Conservation (phyloP, 2,113 vertebrate species). For the Gadus macrocephalus region DNA sequence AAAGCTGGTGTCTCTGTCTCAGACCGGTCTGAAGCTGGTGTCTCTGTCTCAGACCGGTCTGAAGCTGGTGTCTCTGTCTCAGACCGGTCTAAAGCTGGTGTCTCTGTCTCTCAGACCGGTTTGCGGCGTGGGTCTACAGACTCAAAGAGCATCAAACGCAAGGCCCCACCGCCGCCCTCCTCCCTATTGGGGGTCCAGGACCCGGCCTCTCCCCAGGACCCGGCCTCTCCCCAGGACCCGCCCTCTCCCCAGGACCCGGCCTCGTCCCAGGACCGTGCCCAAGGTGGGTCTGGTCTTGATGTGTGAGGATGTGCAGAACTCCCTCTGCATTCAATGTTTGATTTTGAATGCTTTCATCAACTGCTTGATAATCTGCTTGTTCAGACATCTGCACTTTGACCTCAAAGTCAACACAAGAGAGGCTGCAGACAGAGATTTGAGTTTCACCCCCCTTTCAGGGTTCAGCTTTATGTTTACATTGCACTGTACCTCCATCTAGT, state of each 20-base stretch:
- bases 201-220: slow-evolving; percentile 47
- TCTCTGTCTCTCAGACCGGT: slow-evolving; percentile 41
- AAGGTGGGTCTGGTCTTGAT: slow-evolving; percentile 51
- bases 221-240: slow-evolving; percentile 14
- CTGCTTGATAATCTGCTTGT: not conserved
- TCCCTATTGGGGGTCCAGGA: slow-evolving; percentile 52
- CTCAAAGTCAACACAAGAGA: slow-evolving; percentile 25
- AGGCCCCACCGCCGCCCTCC: slow-evolving; percentile 85
- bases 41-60: too few relatives aligned
- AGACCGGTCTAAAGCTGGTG: slow-evolving; percentile 10
- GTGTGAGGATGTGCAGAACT: too few relatives aligned
- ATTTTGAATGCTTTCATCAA: not conserved
- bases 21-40: too few relatives aligned
- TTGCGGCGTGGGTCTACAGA: slow-evolving; percentile 64
- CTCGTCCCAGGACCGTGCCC: slow-evolving; percentile 38
- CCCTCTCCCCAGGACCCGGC: slow-evolving; percentile 51
- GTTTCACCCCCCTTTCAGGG: not conserved
- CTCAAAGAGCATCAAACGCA: slow-evolving; percentile 88
- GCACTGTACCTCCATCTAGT: slow-evolving; percentile 59
- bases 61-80: too few relatives aligned
- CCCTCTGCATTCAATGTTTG: not conserved
- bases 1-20: too few relatives aligned
- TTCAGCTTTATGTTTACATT: slow-evolving; percentile 10
- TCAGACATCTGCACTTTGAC: slow-evolving; percentile 27
- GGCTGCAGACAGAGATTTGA: not conserved